Evolutionary conservation across 2,888 invertebrate genomes (phyloP), one percentile per base, ranked within the genome.

Genomic region (Brassicogethes aeneus): DNA sequence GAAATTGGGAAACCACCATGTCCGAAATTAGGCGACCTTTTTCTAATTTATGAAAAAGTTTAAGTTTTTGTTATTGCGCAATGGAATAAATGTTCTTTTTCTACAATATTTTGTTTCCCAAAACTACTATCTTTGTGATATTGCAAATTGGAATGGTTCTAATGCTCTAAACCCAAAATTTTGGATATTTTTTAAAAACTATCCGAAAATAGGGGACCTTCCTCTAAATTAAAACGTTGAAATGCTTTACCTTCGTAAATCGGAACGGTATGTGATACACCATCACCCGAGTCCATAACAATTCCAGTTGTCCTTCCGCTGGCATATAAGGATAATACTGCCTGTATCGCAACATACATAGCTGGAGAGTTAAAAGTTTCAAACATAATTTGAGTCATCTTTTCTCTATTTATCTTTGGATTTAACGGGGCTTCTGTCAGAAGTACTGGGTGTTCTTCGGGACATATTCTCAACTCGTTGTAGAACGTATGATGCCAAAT

Each of bases 401-500:
- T 84, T 64, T 88, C 86, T 50, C 90, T 75, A 70, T 90, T 87
- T 44, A 79, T 80, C 62, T 81, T 84, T 14, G 86, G 82, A 57
- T 85, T 83, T 36, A 89, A 72, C 1, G 90, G 89, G 34, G 88
- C 87, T 59, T 89, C 82, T 2, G 86, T 82, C 46, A 87, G 73
- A 55, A 91, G 73, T 23, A 89, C 78, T 12, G 80, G 85, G 52
- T 85, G 79, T 55, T 83, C 82, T 65, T 90, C 89, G 0, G 90
- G 89, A 2, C 88, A 83, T 8, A 86, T 82, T 52, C 82, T 74
- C 40, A 90, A 71, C 59, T 85, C 85, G 59, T 82, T 85, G 72
- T 86, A 89, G 69, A 88, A 89, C 15, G 83, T 79, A 64, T 89
- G 85, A 62, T 88, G 85, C 86, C 88, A 89, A 53, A 90, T 80